Percentiles rank a stretch among this genome's conserved stretches.
These are phyloP conservation scores for Morpho achilles DNA, from an alignment of 2,888 invertebrate genomes.

Conservation along the genomic window DNA sequence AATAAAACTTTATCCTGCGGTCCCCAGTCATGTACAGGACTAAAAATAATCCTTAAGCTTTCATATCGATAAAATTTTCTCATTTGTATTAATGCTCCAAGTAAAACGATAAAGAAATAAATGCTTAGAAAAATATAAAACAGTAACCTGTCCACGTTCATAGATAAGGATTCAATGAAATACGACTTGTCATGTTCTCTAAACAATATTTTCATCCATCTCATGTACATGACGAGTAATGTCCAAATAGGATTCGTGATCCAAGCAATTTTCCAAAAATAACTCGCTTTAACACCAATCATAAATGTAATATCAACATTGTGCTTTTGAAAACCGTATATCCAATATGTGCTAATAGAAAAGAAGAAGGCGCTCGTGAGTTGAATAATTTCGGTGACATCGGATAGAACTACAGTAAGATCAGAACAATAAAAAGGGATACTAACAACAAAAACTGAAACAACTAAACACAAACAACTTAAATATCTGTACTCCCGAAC, in stretches of 20 bases:
- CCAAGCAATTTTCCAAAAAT: conserved; percentile 60
- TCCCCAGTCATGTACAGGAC: conserved; percentile 54
- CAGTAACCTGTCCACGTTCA: conserved; percentile 38
- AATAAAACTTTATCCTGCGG: conserved; percentile 53
- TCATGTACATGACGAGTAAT: conserved; percentile 36
- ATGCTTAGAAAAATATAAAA: conserved; percentile 41
- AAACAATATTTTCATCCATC: conserved; percentile 32
- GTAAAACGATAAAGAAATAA: conserved; percentile 42
- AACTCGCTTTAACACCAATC: conserved; percentile 65
- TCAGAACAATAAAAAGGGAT: conserved; percentile 61
- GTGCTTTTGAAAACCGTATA: conserved; percentile 59
- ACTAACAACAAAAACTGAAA: conserved; percentile 39
- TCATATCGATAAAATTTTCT: conserved; percentile 32
- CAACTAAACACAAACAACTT: conserved; percentile 36
- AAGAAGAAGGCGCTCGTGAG: conserved; percentile 48
- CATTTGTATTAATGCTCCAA: conserved; percentile 42
- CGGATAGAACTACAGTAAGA: conserved; percentile 45
- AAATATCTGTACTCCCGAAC: conserved; percentile 38
- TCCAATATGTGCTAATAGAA: conserved; percentile 60
- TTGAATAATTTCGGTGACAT: conserved; percentile 53
- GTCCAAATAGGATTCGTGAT: conserved; percentile 51
- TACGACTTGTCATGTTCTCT: conserved; percentile 38
- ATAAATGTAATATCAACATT: conserved; percentile 66
- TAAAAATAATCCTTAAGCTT: conserved; percentile 35
- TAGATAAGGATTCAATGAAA: conserved; percentile 31